Base-by-base conservation (phyloP, 2,888 invertebrate species). In the Drosophila paucipuncta region DNA sequence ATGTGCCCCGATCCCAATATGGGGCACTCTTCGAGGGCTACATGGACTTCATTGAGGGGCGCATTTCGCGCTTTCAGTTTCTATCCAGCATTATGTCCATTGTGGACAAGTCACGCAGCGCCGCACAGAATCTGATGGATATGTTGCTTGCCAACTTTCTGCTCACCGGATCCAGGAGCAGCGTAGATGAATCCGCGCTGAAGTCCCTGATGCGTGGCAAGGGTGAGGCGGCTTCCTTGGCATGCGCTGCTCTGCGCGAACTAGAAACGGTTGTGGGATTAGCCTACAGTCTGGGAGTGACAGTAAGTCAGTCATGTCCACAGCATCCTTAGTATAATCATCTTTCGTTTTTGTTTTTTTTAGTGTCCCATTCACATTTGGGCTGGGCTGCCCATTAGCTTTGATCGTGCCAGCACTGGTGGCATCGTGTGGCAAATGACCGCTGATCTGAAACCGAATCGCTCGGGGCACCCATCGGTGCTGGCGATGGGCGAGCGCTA, bases 401-500 rank as follows among this genome's bases (percentile, higher is more conserved):
- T 94, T 93, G 94, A 95, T 92, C 92, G 94, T 91, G 91, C 94
- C 89, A 76, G 94, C 94, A 81, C 94, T 76, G 94, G 94, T 33
- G 95, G 95, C n/a, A 94, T 95, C 43, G 95, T 95, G 76, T 95
- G 95, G 94, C 94, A 96, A 93, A 94, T 95, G 86, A 82, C 92
- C 0, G 93, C 92, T 3, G 92, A 93, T 61, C 61, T 93, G 0
- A 93, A 93, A 47, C 91, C 91, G 0, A 92, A 93, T 70, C 94
- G 93, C n/a, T 81, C 88, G 1, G 82, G 85, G 0, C 95, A 94
- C 76, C 95, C 94, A 85, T 97, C 95, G 79, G 95, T 98, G 0
- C 94, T 99, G 52, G 98, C 98, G 0, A 96, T 96, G 10, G 99
- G 99, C 0, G 98, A 98, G 47, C 95, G 98, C 82, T 99, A 98